Evolutionary conservation across 1,140 invertebrate species (phyloP), one percentile per base, ranked within the genome.

Genomic region (Kradibia gibbosae): DNA sequence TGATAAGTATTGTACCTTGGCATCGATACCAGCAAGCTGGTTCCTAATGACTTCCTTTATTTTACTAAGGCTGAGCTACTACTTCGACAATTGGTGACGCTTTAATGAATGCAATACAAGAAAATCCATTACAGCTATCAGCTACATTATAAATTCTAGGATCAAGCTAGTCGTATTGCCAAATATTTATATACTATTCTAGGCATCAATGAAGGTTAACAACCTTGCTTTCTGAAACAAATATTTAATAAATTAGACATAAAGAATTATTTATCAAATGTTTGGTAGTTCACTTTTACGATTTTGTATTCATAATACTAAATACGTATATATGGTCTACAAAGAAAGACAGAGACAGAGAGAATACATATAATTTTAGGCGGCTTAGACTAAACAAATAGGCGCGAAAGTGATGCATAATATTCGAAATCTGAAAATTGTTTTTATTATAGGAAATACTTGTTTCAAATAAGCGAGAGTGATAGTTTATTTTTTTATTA

Each of bases 11-110:
- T 91, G 92, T 60, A 90, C 96, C 70, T 89, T 96, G 72, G 93
- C 94, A 17, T 96, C 95, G 10, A 93, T 96, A 84, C 95, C 95
- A 25, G 93, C 92, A 8, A 93, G 94, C 81, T 90, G 94, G 82
- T 95, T 93, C 85, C 81, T 95, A 42, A 93, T 95, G 86, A 89
- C 92, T 65, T 95, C 93, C 84, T 95, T 95, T 85, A 90, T 93
- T 48, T 92, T 95, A 86, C 88, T 95, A 86, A 88, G 85, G 83
- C 85, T 91, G 80, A 91, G 91, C 85, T 84, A 88, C 71, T 88
- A 88, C 65, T 83, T 90, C 22, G 81, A 86, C 80, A 87, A 86
- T 78, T 89, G 89, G 88, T 91, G 90, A 91, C 88, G 75, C 10
- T 74, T 76, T 80, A 70, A 20, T 60, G 7, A 71, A 48, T 57